Conservation (phyloP, 1,140 invertebrate genomes). For the Ericerus pela region DNA sequence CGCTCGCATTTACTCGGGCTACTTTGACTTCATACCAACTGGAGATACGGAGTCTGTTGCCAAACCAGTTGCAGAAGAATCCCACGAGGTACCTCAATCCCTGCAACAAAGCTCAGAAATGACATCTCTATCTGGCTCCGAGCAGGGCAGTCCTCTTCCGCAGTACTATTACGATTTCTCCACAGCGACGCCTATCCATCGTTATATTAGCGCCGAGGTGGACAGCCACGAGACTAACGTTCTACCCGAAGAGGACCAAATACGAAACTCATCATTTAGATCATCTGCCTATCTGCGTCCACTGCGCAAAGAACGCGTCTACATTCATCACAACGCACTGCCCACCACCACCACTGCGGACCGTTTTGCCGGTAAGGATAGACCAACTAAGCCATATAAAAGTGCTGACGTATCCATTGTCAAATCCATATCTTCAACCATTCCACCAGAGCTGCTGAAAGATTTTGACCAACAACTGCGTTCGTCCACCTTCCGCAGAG, state of each 20-base stretch:
- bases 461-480: not conserved
- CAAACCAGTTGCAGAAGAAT: not conserved
- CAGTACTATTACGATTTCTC: constrained; percentile 4
- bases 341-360: not conserved
- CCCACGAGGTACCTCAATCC: too few species aligned
- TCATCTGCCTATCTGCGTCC: not conserved
- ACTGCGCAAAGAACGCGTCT: not conserved
- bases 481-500: not conserved
- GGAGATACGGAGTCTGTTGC: not conserved
- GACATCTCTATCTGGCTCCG: not conserved
- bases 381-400: not conserved
- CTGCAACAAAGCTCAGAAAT: not conserved
- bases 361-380: not conserved
- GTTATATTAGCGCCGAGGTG: not conserved
- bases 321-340: not conserved
- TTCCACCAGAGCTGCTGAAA: not conserved
- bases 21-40: not conserved
- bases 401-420: not conserved
- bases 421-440: constrained; percentile 5
- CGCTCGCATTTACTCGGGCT: not conserved
- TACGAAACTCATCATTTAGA: not conserved
- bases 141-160: not conserved
- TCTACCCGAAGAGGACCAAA: too few species aligned
- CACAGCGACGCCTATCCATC: not conserved
- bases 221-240: not conserved